Conservation (phyloP, 1,140 invertebrate species). For the Drosophila tropicalis region DNA sequence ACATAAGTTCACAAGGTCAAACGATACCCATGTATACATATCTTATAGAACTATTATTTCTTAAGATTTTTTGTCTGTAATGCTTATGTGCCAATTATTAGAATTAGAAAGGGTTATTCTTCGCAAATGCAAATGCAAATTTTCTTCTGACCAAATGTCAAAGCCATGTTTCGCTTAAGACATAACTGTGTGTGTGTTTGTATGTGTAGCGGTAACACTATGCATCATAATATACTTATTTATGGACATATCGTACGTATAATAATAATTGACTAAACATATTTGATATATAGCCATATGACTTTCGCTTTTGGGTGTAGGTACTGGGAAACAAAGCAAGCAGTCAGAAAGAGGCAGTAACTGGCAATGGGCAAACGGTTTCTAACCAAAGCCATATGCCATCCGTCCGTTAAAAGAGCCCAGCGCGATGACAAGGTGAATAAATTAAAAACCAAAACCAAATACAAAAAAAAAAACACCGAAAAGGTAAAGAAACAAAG, state of each 20-base stretch:
- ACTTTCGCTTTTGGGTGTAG: constrained; percentile 70
- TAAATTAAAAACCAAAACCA: constrained; percentile 62
- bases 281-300: constrained; percentile 68
- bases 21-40: no score
- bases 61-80: neutral
- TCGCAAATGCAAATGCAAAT: neutral
- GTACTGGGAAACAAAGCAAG: constrained; percentile 34
- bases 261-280: constrained; percentile 50
- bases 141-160: neutral
- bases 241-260: constrained; percentile 10
- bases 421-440: constrained; percentile 67
- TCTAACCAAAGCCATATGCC: constrained; percentile 53
- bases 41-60: no score
- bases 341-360: constrained; percentile 36
- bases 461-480: constrained; percentile 15
- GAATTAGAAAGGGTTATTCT: neutral
- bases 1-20: no score
- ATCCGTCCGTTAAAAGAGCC: constrained; percentile 36
- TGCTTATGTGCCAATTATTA: neutral
- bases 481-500: constrained; percentile 46
- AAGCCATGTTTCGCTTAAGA: neutral
- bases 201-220: constrained; percentile 4
- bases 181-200: neutral
- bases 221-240: constrained; percentile 48
- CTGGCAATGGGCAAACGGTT: constrained; percentile 31